Evolutionary conservation across 1,140 invertebrate species (phyloP), one percentile per base, ranked within the genome.

Genomic region (Drosophila repleta): DNA sequence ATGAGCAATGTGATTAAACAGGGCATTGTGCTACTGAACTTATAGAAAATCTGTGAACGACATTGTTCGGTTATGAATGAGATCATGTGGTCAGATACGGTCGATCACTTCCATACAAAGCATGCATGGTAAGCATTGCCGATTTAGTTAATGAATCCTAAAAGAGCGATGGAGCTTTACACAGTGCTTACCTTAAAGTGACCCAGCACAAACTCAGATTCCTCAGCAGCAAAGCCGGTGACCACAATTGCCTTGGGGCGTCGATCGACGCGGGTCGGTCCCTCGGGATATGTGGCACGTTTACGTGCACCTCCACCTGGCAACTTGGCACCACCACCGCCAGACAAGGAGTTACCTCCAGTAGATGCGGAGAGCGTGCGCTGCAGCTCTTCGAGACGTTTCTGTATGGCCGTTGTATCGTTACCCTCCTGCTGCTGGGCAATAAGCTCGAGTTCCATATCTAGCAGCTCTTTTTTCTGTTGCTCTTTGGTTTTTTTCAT

Each of bases 161-260:
- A 29, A 7, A 8, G 8, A 29, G 5, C 7, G 29, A 29, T 29
- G 7, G 29, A 29, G 1, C 5, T 29, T 29, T n/a, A n/a, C n/a
- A n/a, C n/a, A n/a, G n/a, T n/a, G n/a, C 73, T 72, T 51, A 92
- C 91, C 78, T 92, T 92, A 48, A 92, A 92, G 67, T 92, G 91
- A 4, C 91, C 91, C 46, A 92, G 70, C 37, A 92, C 80, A 74
- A 90, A 89, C 53, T 92, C 91, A 1, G 90, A 79, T 39, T 92
- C 91, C 39, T 91, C 91, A 20, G 78, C 67, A 3, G 80, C 73
- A 78, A 92, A 92, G 5, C 91, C 91, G 6, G 83, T 91, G 24
- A 92, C 85, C 1, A 90, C 76, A 49, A 92, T 85, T 0, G 91
- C 81, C 29, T 91, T 92, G 1, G 91, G 89, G 37, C 91, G 69